Conservation (phyloP, 2,797 vertebrate species). For the Danio aesculapii region DNA sequence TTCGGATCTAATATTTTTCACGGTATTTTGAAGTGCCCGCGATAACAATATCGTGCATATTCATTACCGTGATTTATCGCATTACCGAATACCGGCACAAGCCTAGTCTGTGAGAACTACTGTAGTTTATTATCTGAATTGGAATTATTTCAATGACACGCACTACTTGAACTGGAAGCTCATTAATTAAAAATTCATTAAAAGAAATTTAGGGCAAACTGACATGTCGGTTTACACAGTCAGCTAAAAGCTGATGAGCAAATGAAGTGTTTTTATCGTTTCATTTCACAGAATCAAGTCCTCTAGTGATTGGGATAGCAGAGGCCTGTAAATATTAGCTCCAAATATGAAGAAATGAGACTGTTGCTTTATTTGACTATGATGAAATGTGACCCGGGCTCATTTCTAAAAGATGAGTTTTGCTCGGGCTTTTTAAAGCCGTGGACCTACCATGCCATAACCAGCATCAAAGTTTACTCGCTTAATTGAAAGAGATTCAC, state of each 20-base stretch:
- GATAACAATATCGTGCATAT: too few species aligned
- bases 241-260: slow-evolving; percentile 27
- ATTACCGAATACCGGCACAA: too few species aligned
- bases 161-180: slow-evolving; percentile 47
- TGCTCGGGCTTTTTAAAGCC: background rate
- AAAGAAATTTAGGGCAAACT: slow-evolving; percentile 32
- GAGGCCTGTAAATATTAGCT: slow-evolving; percentile 19
- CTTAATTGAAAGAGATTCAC: slow-evolving; percentile 22
- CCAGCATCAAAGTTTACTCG: slow-evolving; percentile 19
- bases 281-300: background rate
- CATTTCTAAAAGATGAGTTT: slow-evolving; percentile 23
- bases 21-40: too few species aligned
- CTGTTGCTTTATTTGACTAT: background rate
- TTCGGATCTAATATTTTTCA: too few species aligned
- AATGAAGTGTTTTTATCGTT: slow-evolving; percentile 9
- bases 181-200: slow-evolving; percentile 45
- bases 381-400: slow-evolving; percentile 33
- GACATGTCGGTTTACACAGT: slow-evolving; percentile 27
- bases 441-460: background rate
- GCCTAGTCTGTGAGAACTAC: slow-evolving; percentile 17
- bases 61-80: too few species aligned
- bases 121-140: slow-evolving; percentile 39
- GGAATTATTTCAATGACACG: slow-evolving; percentile 29
- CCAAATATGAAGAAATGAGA: slow-evolving; percentile 19
- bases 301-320: background rate